Evolutionary conservation across 2,888 invertebrate species (phyloP).

Genomic region (Tromatobia lineatoria): DNA sequence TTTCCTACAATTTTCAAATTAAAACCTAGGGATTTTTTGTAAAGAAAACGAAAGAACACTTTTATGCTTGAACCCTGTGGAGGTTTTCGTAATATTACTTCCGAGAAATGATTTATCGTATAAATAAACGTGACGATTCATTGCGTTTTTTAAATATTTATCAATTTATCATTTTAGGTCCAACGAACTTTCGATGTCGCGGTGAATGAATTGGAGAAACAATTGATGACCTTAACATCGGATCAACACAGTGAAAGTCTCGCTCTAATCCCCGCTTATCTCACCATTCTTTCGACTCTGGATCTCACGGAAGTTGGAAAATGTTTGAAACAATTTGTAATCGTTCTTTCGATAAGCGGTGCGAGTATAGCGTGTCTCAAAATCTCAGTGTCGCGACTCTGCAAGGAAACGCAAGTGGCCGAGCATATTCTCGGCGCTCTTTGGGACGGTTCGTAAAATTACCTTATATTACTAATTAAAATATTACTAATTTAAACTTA

Average conservation of each 20-base stretch:
- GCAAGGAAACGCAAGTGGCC: constrained; percentile 86
- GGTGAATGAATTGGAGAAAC: constrained; percentile 88
- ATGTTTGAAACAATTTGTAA: constrained; percentile 88
- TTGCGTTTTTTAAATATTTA: not conserved
- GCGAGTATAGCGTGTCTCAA: constrained; percentile 87
- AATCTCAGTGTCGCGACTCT: constrained; percentile 86
- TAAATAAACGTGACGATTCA: not conserved
- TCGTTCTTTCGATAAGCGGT: constrained; percentile 85
- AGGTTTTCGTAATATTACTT: too few species aligned
- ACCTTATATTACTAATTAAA: constrained; percentile 7
- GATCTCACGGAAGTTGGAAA: constrained; percentile 86
- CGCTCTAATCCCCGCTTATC: constrained; percentile 88
- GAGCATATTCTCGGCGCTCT: constrained; percentile 89
- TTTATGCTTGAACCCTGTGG: too few species aligned
- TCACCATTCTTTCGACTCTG: constrained; percentile 87
- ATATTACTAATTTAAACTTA: not conserved
- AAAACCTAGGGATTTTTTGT: too few species aligned
- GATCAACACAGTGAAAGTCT: constrained; percentile 86
- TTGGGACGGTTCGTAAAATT: constrained; percentile 88
- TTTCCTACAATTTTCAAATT: too few species aligned
- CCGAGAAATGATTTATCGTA: too few species aligned
- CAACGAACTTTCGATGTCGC: constrained; percentile 87
- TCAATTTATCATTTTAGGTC: constrained; percentile 80
- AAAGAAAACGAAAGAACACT: too few species aligned
- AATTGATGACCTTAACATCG: constrained; percentile 87